phyloP scores from a whole-genome alignment of 2,797 vertebrate species.

The Epinephelus coioides region DNA sequence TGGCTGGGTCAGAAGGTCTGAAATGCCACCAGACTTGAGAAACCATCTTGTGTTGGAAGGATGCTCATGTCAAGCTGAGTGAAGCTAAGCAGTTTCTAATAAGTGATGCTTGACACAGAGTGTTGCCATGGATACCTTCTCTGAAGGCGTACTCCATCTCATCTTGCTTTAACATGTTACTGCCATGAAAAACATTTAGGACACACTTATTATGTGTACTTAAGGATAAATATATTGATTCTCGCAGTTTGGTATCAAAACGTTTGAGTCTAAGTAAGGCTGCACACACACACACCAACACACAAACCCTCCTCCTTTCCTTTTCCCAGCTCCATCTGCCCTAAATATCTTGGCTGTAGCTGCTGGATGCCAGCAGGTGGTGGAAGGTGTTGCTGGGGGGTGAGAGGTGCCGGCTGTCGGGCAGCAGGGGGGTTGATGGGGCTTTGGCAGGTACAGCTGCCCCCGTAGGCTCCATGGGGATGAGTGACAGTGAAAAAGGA shows the following conservation, averaged over 20 bases:
- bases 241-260: background rate
- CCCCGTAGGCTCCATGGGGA: constrained; percentile 37
- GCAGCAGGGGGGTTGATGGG: constrained; percentile 40
- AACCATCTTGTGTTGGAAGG: background rate
- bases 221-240: constrained; percentile 9
- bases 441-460: constrained; percentile 62
- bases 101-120: constrained; percentile 58
- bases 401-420: constrained; percentile 55
- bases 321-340: background rate
- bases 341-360: constrained; percentile 35
- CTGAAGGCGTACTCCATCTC: constrained; percentile 30
- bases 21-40: constrained; percentile 6
- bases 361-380: constrained; percentile 32
- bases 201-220: background rate
- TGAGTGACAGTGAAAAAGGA: constrained; percentile 62
- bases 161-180: constrained; percentile 25
- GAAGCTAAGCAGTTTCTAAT: constrained; percentile 32
- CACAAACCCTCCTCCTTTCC: background rate
- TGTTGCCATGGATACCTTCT: constrained; percentile 71
- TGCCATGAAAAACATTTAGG: constrained; percentile 21
- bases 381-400: constrained; percentile 48
- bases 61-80: constrained; percentile 30
- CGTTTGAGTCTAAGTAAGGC: too few species aligned
- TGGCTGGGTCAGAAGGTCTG: background rate
- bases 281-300: constrained; percentile 8